A percentile compares a stretch with the other conserved stretches of the same genome.
Conservation (phyloP, 2,888 invertebrate genomes). For the Caenorhabditis sp. region DNA sequence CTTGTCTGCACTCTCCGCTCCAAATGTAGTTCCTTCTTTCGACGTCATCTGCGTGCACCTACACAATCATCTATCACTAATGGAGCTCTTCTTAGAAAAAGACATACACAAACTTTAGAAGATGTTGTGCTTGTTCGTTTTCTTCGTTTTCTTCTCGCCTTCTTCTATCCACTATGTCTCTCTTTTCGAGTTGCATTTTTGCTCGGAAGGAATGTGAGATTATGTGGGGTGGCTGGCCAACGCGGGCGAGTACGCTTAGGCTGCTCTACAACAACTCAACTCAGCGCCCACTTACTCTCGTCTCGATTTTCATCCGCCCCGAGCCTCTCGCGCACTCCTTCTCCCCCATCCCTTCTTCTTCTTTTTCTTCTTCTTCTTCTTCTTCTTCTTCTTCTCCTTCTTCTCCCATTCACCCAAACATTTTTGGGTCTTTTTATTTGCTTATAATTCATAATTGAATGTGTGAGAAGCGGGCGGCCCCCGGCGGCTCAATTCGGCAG, state of each 20-base stretch:
- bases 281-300: constrained; percentile 53
- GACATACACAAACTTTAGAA: constrained; percentile 22
- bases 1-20: constrained; percentile 16
- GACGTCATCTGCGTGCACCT: background rate
- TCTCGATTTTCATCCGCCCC: constrained; percentile 50
- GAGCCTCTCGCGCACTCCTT: constrained; percentile 10
- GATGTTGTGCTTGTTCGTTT: constrained; percentile 14
- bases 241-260: constrained; percentile 35
- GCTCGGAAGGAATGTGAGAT: constrained; percentile 53
- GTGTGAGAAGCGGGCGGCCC: too few relatives aligned
- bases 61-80: constrained; percentile 31
- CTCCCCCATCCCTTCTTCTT: constrained; percentile 8
- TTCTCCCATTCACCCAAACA: constrained; percentile 8
- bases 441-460: constrained; percentile 26
- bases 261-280: constrained; percentile 52
- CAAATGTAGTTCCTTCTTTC: constrained; percentile 5
- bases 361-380: constrained; percentile 21
- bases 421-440: constrained; percentile 4
- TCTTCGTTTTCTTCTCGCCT: constrained; percentile 10
- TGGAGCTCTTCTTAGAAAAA: background rate
- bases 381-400: constrained; percentile 24
- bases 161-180: constrained; percentile 1
- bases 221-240: constrained; percentile 27
- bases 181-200: constrained; percentile 47
- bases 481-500: constrained; percentile 15